phyloP scores from a whole-genome alignment of 2,797 vertebrate genomes.

The Acanthurus lineatus region DNA sequence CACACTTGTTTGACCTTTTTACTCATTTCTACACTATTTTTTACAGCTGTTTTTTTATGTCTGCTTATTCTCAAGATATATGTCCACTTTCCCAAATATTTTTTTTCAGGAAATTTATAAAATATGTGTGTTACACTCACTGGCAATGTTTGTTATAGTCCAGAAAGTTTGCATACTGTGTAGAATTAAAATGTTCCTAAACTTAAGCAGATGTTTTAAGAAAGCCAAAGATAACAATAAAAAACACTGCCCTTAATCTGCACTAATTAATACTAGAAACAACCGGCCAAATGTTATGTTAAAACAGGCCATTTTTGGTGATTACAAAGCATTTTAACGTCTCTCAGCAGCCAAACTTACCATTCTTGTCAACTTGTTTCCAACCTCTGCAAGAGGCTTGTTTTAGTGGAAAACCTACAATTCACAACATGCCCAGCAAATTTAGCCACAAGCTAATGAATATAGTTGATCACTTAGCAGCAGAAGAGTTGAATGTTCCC shows the following conservation, averaged over 20 bases:
- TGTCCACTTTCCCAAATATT: too few relatives aligned
- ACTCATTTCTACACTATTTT: conserved; percentile 6
- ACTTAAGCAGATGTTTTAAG: neutral
- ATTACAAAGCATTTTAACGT: neutral
- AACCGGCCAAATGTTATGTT: too few relatives aligned
- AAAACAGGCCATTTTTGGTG: too few relatives aligned
- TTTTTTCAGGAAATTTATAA: too few relatives aligned
- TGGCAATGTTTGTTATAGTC: too few relatives aligned
- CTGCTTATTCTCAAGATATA: too few relatives aligned
- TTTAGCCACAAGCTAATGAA: neutral
- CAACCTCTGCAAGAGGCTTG: neutral
- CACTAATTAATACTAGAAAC: neutral
- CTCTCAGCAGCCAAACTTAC: neutral
- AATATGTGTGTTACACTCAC: too few relatives aligned
- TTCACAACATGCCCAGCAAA: neutral
- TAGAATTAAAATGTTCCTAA: too few relatives aligned
- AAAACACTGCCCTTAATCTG: neutral
- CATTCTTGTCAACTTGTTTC: neutral
- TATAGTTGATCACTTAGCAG: neutral
- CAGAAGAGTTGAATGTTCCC: neutral
- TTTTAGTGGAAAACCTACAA: too few relatives aligned
- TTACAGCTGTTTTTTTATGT: neutral
- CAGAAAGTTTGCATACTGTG: too few relatives aligned
- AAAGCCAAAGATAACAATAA: neutral
- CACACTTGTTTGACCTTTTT: neutral